Evolutionary conservation across 1,140 invertebrate genomes (phyloP).

Genomic region (Calosoma granatense): DNA sequence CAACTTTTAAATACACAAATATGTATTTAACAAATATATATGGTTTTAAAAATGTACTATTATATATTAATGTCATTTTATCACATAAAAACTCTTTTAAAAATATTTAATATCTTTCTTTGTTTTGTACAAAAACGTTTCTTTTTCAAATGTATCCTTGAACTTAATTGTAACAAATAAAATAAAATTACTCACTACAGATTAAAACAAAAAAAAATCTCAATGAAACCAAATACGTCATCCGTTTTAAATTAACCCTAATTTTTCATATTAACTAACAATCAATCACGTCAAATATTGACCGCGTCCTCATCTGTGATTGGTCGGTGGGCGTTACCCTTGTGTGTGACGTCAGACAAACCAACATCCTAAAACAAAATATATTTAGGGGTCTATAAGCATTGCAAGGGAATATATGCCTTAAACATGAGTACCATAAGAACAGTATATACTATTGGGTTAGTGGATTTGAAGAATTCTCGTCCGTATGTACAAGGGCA

Average conservation of each 20-base stretch:
- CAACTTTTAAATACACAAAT: no score
- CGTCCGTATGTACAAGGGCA: background rate
- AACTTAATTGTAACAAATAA: no score
- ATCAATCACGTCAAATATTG: constrained; percentile 1
- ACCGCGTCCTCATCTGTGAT: background rate
- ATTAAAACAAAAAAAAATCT: background rate
- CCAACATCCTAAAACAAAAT: background rate
- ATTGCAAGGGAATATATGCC: background rate
- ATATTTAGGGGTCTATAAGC: background rate
- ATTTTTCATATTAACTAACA: background rate
- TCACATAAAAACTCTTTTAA: no score
- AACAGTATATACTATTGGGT: no score
- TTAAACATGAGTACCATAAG: no score
- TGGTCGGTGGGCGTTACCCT: background rate
- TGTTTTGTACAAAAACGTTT: no score
- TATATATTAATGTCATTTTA: no score
- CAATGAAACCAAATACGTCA: background rate
- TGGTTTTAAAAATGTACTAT: no score
- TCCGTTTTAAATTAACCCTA: background rate
- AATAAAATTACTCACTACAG: background rate
- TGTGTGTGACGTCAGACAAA: background rate
- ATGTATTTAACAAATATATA: no score
- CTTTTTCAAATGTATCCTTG: no score
- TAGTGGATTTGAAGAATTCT: background rate
- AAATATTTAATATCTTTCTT: no score